Evolutionary conservation across 2,888 invertebrate species (phyloP).

Genomic region (Halictus quadricinctus): DNA sequence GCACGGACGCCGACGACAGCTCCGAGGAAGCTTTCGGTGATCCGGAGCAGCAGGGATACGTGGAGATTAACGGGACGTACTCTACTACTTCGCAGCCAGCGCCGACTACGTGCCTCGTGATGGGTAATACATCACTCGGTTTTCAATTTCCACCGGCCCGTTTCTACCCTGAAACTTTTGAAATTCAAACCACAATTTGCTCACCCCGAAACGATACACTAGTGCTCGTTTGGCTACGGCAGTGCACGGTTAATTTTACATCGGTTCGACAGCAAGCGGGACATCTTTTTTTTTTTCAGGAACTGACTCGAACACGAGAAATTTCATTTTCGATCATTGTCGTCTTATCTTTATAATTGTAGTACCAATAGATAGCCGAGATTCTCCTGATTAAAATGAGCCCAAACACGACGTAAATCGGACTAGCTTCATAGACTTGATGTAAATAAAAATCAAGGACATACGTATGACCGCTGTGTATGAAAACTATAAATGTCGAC

Average conservation of each 20-base stretch:
- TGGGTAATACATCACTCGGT: conserved; percentile 69
- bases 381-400: not conserved
- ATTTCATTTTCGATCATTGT: not conserved
- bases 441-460: not conserved
- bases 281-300: too few relatives aligned
- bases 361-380: not conserved
- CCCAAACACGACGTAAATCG: not conserved
- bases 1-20: conserved; percentile 64
- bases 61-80: conserved; percentile 64
- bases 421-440: not conserved
- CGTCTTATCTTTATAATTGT: not conserved
- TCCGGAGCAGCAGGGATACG: conserved; percentile 60
- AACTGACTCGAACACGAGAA: not conserved
- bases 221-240: not conserved
- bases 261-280: not conserved
- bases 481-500: too few relatives aligned
- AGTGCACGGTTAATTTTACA: not conserved
- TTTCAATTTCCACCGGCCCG: conserved; percentile 7
- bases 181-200: not conserved
- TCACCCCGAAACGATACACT: not conserved
- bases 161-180: not conserved
- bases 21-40: conserved; percentile 62
- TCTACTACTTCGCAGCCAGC: conserved; percentile 63
- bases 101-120: conserved; percentile 73
- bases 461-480: too few relatives aligned